Conservation (phyloP, 2,113 vertebrate genomes). For the Aepyceros melampus region DNA sequence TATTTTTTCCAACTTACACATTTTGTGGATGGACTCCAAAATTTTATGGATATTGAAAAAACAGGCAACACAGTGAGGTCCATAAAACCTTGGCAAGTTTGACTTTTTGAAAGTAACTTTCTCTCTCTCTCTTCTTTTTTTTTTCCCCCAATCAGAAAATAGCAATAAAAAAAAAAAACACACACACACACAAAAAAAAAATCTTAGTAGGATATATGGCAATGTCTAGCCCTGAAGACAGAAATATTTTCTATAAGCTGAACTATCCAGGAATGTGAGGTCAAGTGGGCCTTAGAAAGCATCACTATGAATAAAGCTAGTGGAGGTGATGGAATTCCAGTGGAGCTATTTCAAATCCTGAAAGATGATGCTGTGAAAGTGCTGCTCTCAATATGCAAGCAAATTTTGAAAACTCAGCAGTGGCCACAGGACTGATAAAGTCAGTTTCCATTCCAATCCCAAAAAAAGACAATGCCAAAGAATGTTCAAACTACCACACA, state of each 20-base stretch:
- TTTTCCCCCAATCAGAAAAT: slow-evolving; percentile 19
- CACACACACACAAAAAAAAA: slow-evolving; percentile 33
- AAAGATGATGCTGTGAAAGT: too few species aligned
- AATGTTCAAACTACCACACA: too few species aligned
- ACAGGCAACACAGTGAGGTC: slow-evolving; percentile 5
- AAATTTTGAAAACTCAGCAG: too few species aligned
- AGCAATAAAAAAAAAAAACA: slow-evolving; percentile 70
- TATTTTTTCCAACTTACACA: background rate
- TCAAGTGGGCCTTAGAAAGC: too few species aligned
- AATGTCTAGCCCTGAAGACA: background rate
- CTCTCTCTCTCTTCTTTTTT: background rate
- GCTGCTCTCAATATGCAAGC: too few species aligned
- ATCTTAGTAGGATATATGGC: slow-evolving; percentile 38
- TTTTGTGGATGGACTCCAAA: slow-evolving; percentile 35
- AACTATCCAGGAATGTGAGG: background rate
- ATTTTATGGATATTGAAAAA: slow-evolving; percentile 67
- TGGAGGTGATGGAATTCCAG: too few species aligned
- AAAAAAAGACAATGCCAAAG: too few species aligned
- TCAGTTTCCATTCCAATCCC: too few species aligned
- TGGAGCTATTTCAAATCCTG: too few species aligned
- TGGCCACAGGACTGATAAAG: too few species aligned
- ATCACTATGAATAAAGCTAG: too few species aligned
- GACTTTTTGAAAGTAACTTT: slow-evolving; percentile 54
- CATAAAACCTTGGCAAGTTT: slow-evolving; percentile 55
- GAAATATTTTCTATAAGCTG: slow-evolving; percentile 34